These are phyloP conservation scores for Tragelaphus eurycerus DNA, from an alignment of 2,797 vertebrate species.

Conservation along the genomic window DNA sequence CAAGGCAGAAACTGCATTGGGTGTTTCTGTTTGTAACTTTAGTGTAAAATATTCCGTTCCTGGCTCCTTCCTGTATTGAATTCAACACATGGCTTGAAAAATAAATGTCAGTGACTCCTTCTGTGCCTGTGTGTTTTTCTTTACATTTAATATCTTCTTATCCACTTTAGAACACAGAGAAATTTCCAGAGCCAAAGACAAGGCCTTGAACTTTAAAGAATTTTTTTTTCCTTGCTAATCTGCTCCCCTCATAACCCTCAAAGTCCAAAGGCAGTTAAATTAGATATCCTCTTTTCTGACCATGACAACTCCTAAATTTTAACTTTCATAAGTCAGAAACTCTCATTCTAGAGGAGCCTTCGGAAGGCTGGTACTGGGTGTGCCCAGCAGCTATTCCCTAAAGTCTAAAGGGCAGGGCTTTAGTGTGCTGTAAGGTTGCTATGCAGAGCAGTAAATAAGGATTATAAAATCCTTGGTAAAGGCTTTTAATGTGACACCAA, in stretches of 20 bases:
- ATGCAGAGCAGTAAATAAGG: neutral
- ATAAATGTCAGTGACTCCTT: constrained; percentile 2
- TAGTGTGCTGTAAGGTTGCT: too few species aligned
- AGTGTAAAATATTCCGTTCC: neutral
- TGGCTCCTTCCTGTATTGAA: neutral
- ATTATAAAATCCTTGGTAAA: neutral
- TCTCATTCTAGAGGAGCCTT: neutral
- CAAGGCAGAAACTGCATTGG: neutral
- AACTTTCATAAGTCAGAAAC: neutral
- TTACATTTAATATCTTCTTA: constrained; percentile 33
- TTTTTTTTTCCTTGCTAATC: constrained; percentile 40
- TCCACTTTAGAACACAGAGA: constrained; percentile 38
- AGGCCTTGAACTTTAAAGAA: constrained; percentile 51
- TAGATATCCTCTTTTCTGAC: neutral
- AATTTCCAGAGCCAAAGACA: constrained; percentile 25
- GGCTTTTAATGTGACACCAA: neutral
- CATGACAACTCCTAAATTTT: neutral
- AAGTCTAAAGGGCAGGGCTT: neutral
- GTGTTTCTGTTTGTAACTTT: neutral
- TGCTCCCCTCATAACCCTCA: neutral
- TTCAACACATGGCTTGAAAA: constrained; percentile 11
- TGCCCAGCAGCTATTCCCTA: neutral
- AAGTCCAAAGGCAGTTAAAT: neutral
- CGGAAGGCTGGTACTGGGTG: neutral
- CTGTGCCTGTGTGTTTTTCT: constrained; percentile 12